Evolutionary conservation across 2,888 invertebrate genomes (phyloP).

Genomic region (Andrena bicolor): DNA sequence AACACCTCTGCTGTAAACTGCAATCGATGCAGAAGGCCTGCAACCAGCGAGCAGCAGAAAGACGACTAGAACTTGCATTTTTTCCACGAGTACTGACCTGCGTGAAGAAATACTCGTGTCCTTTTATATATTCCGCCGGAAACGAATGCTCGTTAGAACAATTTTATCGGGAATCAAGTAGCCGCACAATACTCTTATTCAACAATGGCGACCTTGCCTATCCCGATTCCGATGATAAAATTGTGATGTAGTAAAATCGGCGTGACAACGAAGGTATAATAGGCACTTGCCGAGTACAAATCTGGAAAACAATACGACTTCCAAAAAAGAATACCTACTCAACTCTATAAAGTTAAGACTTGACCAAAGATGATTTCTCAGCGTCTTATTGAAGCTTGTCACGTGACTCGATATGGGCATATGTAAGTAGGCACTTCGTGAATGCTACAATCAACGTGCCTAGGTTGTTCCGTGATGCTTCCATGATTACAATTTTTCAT

Average conservation of each 20-base stretch:
- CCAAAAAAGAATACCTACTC: neutral
- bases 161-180: slow-evolving; percentile 70
- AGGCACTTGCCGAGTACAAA: slow-evolving; percentile 1
- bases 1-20: slow-evolving; percentile 57
- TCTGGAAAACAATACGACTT: slow-evolving; percentile 2
- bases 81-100: slow-evolving; percentile 34
- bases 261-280: neutral
- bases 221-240: slow-evolving; percentile 36
- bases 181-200: slow-evolving; percentile 35
- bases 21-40: slow-evolving; percentile 34
- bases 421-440: slow-evolving; percentile 1
- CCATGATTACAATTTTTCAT: neutral
- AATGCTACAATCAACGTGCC: neutral
- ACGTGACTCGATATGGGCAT: neutral
- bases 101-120: slow-evolving; percentile 30
- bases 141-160: slow-evolving; percentile 70
- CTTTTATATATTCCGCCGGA: slow-evolving; percentile 71
- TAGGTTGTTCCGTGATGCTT: neutral
- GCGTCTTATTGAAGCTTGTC: neutral
- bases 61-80: slow-evolving; percentile 54
- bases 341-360: neutral
- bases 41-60: slow-evolving; percentile 53
- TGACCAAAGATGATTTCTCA: neutral
- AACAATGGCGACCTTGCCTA: slow-evolving; percentile 54
- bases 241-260: slow-evolving; percentile 10